Base-by-base conservation (phyloP, 2,797 vertebrate genomes). In the Galago senegalensis region DNA sequence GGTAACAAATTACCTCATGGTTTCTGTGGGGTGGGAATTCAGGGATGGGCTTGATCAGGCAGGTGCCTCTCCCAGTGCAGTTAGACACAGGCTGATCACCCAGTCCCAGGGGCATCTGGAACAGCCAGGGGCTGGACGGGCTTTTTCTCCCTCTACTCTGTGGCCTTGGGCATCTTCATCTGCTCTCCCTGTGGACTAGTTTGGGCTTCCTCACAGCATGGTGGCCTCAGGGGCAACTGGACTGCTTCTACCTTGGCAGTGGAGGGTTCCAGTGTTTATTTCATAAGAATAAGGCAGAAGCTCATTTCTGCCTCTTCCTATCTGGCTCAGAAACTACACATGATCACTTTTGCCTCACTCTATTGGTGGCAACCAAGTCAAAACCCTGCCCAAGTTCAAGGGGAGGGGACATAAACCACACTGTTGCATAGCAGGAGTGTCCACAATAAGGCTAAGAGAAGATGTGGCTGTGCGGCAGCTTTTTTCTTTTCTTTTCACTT, bases 11-110 rank as follows among this genome's bases (percentile, higher is more conserved):
- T 72, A 63, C 8, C 27, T 56, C 16, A 2, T 69, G 43, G 31
- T 65, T 96, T 97, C 76, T 65, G 10, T 73, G 80, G 29, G 53
- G 53, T n/a, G 67, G 75, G 56, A 87, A 91, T 82, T 77, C 87
- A 95, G 89, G 70, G 76, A 91, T 89, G 43, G 29, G 75, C 17
- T 92, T 70, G 82, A 72, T 72, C 73, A 43, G n/a, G 67, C 76
- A 9, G 23, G 82, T 86, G 76, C 67, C 25, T 85, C 46, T 65
- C 16, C 6, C 27, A 40, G n/a, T 80, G 3, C 7, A 7, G 29
- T 87, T 40, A 85, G 34, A 53, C 37, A 40, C 23, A 63, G 31
- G 21, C 46, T 20, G 29, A 58, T n/a, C 23, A 80, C 70, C 20
- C 5, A 3, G 29, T 60, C 76, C 18, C 43, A 13, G 17, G 3